Percentiles rank a stretch among this genome's conserved stretches.
Evolutionary conservation across 2,888 invertebrate species (phyloP).

Genomic region (Mythimna lalbum): DNA sequence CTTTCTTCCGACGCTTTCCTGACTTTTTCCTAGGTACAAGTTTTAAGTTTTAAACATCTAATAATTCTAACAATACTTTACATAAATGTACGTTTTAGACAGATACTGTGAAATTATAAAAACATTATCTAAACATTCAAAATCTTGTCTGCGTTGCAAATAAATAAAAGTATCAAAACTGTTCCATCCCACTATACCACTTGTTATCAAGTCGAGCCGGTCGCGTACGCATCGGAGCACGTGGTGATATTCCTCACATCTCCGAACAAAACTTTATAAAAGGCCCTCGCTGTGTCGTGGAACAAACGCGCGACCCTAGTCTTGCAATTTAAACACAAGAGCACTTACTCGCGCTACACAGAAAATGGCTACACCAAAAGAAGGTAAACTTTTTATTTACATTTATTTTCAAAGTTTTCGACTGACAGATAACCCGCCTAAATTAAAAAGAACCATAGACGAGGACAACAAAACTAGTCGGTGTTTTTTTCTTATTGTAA

Average conservation of each 20-base stretch:
- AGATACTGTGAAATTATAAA: too few relatives aligned
- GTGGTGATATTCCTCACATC: conserved; percentile 76
- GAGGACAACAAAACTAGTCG: conserved; percentile 1
- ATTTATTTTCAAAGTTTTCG: conserved; percentile 45
- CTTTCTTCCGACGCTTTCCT: too few relatives aligned
- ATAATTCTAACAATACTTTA: too few relatives aligned
- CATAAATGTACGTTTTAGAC: too few relatives aligned
- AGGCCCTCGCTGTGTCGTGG: conserved; percentile 75
- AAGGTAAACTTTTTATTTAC: conserved; percentile 80
- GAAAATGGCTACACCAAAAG: conserved; percentile 84
- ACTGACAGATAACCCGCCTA: conserved; percentile 59
- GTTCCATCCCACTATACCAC: conserved; percentile 60
- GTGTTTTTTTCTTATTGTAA: conserved; percentile 25
- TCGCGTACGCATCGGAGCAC: conserved; percentile 78
- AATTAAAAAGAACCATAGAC: conserved; percentile 51
- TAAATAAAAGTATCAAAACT: conserved; percentile 67
- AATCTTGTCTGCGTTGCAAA: background rate
- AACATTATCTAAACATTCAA: too few relatives aligned
- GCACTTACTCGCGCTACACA: conserved; percentile 52
- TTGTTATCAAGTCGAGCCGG: conserved; percentile 81
- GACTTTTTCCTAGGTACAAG: too few relatives aligned
- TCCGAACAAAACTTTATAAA: conserved; percentile 84
- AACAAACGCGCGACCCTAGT: conserved; percentile 77
- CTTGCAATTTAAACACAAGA: conserved; percentile 69
- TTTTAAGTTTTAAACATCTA: too few relatives aligned